Evolutionary conservation across 2,113 vertebrate species (phyloP), one percentile per base, ranked within the genome.

Genomic region (Dascyllus trimaculatus): DNA sequence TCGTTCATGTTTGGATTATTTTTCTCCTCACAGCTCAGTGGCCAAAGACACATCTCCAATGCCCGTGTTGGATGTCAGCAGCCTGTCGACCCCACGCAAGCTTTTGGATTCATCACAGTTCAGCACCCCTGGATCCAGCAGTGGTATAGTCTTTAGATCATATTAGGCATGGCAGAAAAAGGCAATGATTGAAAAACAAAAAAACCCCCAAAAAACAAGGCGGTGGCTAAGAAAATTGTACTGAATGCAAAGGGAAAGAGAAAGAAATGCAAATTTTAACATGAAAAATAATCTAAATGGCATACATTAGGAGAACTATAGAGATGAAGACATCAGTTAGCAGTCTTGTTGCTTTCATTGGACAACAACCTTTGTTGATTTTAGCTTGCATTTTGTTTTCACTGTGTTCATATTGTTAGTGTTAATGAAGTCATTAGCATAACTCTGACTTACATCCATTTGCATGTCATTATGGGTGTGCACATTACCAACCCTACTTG

Each of bases 21-120:
- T 75, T 72, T 54, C 0, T 56, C 6, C 24, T 2, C 65, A 0
- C 80, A 99, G 97, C 25, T 95, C 96, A 0, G 82, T 94, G 14
- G 79, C 84, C 78, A 99, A 98, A 90, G 98, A 99, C 5, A 26
- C 89, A 0, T 95, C 96, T 80, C 91, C 95, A 0, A 88, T 94
- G 46, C 95, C 96, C 58, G 85, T 93, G 68, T 91, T 98, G 85
- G 98, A 99, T 21, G 95, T 96, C n/a, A 94, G 97, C 53, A 95
- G 95, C 75, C 88, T 99, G 78, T 96, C 98, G 17, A 97, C 97
- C 1, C 96, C 97, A 64, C 95, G 97, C 25, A 99, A 98, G 82
- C 96, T 97, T 80, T 87, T 97, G 0, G 98, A 99, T 65, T 83
- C 94, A 0, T 94, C 97, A 35, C 98, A 98, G 82, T 99, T 95